phyloP scores from a whole-genome alignment of 2,113 vertebrate genomes.

The Cottus gobio region DNA sequence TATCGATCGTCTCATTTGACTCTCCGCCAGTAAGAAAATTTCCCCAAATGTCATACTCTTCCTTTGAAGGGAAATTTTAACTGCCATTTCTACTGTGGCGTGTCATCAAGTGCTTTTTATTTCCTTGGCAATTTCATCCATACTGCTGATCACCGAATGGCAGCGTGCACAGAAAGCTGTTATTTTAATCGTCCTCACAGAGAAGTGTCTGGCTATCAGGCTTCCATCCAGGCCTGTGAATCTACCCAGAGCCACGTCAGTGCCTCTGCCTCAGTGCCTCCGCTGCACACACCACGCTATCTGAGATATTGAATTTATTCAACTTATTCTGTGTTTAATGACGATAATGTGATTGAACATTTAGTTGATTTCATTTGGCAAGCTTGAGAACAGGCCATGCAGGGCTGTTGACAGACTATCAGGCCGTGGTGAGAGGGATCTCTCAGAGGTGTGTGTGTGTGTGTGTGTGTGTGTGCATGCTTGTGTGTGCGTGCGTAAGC shows the following conservation, averaged over 20 bases:
- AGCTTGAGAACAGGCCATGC: slow-evolving; percentile 42
- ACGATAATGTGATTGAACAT: slow-evolving; percentile 62
- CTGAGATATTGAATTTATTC: slow-evolving; percentile 62
- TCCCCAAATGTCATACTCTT: neutral
- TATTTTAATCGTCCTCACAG: slow-evolving; percentile 25
- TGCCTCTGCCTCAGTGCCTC: slow-evolving; percentile 45
- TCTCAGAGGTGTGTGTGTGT: slow-evolving; percentile 15
- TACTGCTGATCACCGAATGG: neutral
- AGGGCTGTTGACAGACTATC: slow-evolving; percentile 61
- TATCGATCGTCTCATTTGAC: neutral
- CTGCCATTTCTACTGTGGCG: neutral
- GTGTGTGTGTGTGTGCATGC: neutral
- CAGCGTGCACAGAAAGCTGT: neutral
- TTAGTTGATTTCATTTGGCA: slow-evolving; percentile 69
- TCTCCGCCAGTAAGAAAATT: neutral
- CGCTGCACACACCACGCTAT: slow-evolving; percentile 33
- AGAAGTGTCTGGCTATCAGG: slow-evolving; percentile 31
- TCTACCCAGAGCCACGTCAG: slow-evolving; percentile 39
- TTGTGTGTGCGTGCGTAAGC: neutral
- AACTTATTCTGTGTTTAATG: slow-evolving; percentile 55
- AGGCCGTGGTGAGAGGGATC: slow-evolving; percentile 32
- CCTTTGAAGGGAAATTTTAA: neutral
- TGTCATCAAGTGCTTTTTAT: neutral
- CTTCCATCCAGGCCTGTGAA: slow-evolving; percentile 28
- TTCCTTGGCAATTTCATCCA: neutral